Evolutionary conservation across 2,888 invertebrate species (phyloP), one percentile per base, ranked within the genome.

Genomic region (Synanthedon andrenaeformis): DNA sequence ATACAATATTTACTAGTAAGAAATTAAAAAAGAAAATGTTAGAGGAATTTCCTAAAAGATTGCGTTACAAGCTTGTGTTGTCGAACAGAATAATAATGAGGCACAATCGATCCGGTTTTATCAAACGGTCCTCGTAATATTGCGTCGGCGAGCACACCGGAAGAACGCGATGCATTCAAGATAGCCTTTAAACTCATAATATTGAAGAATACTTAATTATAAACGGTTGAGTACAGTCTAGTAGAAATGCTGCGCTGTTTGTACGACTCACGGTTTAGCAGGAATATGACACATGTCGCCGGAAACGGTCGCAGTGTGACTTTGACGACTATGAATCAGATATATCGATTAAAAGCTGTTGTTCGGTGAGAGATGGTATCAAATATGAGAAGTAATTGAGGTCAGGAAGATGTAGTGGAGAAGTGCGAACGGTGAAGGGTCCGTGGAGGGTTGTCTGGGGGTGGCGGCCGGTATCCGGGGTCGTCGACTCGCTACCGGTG

Each of bases 401-500:
- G 85, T 82, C 82, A 82, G 69, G 72, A 74, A 77, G 75, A 78
- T 76, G 62, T 67, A 58, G 64, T 63, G 57, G 69, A 72, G 76
- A 74, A 74, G 65, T 67, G 65, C 61, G 67, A 67, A 70, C 76
- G 75, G 72, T 66, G 19, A 66, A 63, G 66, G 65, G 61, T 59
- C 55, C 62, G 57, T 64, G 55, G 58, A 65, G 60, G 35, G 35
- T 35, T 62, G 61, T 60, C 54, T 65, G 61, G 55, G 65, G 55
- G 60, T 57, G 63, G 66, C 52, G 62, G 58, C 63, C 64, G 67
- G 67, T 66, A 66, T 63, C 66, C 70, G 74, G 76, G 85, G 84
- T 85, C 85, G 82, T 76, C 79, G 85, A 84, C 85, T 77, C 76
- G 70, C 67, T 72, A 35, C 35, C 35, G 73, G 78, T 82, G 86